Percentiles rank a stretch among this genome's conserved stretches.
Evolutionary conservation across 2,888 invertebrate species (phyloP).

Genomic region (Himalopsyche tibetana): DNA sequence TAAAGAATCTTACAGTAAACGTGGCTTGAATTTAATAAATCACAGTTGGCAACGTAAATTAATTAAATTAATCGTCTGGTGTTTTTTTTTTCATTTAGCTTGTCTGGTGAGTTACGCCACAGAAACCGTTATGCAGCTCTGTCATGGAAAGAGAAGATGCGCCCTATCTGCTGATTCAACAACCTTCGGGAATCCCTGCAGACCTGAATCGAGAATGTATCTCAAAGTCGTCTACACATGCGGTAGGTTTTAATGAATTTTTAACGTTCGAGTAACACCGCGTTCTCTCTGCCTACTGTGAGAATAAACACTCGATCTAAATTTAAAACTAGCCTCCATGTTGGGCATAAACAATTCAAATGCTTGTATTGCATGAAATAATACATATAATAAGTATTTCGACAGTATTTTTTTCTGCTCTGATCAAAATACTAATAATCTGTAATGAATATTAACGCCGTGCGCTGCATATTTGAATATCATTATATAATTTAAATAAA

Average conservation of each 20-base stretch:
- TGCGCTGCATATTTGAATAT: too few species aligned
- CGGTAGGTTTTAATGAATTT: slow-evolving; percentile 79
- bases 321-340: too few species aligned
- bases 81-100: slow-evolving; percentile 77
- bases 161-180: slow-evolving; percentile 87
- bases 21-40: background rate
- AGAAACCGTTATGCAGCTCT: slow-evolving; percentile 92
- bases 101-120: slow-evolving; percentile 92
- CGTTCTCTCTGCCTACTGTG: background rate
- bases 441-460: too few species aligned
- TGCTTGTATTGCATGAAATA: too few species aligned
- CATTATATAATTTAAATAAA: too few species aligned
- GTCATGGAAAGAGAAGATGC: slow-evolving; percentile 89
- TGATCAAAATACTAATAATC: too few species aligned
- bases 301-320: too few species aligned
- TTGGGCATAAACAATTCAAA: too few species aligned
- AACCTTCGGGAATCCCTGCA: slow-evolving; percentile 90
- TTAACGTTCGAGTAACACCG: background rate
- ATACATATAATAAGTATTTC: too few species aligned
- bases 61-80: background rate
- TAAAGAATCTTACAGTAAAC: background rate
- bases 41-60: background rate
- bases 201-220: slow-evolving; percentile 87
- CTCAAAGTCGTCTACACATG: slow-evolving; percentile 92
- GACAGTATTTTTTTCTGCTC: too few species aligned